These are phyloP conservation scores for Ptychadena robeensis DNA, from an alignment of 2,797 vertebrate species.

Conservation along the genomic window DNA sequence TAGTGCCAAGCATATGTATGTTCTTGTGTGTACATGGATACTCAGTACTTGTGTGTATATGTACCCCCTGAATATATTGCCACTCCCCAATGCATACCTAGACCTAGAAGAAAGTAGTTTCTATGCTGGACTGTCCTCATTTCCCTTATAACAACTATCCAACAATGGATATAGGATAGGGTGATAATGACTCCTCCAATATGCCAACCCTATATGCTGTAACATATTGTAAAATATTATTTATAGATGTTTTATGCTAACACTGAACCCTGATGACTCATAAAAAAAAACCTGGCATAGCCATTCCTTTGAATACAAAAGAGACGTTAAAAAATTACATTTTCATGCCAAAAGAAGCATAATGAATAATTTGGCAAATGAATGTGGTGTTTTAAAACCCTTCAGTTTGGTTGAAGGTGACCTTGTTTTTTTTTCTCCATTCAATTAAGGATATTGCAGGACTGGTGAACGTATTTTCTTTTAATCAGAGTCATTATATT, in stretches of 20 bases:
- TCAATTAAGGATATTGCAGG: conserved; percentile 37
- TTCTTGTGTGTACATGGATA: too few species aligned
- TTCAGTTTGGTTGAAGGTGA: conserved; percentile 33
- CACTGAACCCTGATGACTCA: not conserved
- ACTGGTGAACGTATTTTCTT: conserved; percentile 18
- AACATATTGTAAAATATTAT: not conserved
- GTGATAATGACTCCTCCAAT: too few species aligned
- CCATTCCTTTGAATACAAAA: conserved; percentile 17
- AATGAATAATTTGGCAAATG: conserved; percentile 49
- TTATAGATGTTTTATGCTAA: not conserved
- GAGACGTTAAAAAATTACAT: conserved; percentile 4
- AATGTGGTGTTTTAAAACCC: conserved; percentile 16
- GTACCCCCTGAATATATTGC: too few species aligned
- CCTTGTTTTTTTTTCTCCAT: conserved; percentile 38
- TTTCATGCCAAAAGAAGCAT: conserved; percentile 18
- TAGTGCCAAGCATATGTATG: too few species aligned
- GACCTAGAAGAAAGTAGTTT: too few species aligned
- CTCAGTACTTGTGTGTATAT: too few species aligned
- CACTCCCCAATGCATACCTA: too few species aligned
- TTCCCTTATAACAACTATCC: too few species aligned
- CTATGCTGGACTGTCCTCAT: too few species aligned
- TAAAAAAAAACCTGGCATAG: not conserved
- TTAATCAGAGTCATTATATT: conserved; percentile 26
- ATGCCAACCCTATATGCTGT: not conserved
- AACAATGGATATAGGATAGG: too few species aligned